phyloP scores from a whole-genome alignment of 1,140 invertebrate species.

The Drosophila lowei region DNA sequence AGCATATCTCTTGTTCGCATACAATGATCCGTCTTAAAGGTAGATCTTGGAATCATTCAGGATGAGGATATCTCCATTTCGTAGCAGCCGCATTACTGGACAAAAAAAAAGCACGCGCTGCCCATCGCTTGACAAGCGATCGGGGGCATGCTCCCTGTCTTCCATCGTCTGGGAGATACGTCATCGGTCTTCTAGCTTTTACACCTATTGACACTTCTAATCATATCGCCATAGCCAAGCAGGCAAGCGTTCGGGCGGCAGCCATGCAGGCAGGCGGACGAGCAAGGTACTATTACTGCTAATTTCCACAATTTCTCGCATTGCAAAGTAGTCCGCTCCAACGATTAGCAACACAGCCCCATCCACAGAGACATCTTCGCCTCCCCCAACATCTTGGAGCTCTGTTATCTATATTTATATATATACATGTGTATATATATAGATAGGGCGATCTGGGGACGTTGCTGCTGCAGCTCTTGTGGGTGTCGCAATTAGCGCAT shows the following conservation, averaged over 20 bases:
- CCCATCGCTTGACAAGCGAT: background rate
- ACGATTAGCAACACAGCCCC: conserved; percentile 42
- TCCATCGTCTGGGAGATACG: conserved; percentile 26
- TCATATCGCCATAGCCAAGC: conserved; percentile 51
- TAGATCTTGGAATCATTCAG: background rate
- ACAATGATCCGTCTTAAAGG: no score
- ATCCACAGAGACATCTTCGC: conserved; percentile 26
- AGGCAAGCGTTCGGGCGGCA: no score
- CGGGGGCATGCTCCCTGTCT: background rate
- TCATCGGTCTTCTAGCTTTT: conserved; percentile 36
- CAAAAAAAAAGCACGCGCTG: conserved; percentile 10
- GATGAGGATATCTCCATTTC: background rate
- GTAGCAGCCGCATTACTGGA: background rate
- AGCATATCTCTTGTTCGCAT: no score
- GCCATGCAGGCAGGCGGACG: conserved; percentile 24
- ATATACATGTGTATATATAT: conserved; percentile 8
- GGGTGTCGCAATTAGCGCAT: conserved; percentile 49
- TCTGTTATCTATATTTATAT: conserved; percentile 40
- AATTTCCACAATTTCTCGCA: conserved; percentile 41
- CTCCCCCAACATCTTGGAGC: conserved; percentile 12
- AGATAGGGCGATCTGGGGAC: background rate
- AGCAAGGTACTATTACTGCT: conserved; percentile 33
- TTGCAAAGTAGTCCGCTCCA: conserved; percentile 47
- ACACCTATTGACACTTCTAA: conserved; percentile 75
- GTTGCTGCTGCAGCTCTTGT: conserved; percentile 9